A percentile compares a stretch with the other conserved stretches of the same genome.
These are phyloP conservation scores for Megathymus violae DNA, from an alignment of 1,140 invertebrate species.

Conservation along the genomic window DNA sequence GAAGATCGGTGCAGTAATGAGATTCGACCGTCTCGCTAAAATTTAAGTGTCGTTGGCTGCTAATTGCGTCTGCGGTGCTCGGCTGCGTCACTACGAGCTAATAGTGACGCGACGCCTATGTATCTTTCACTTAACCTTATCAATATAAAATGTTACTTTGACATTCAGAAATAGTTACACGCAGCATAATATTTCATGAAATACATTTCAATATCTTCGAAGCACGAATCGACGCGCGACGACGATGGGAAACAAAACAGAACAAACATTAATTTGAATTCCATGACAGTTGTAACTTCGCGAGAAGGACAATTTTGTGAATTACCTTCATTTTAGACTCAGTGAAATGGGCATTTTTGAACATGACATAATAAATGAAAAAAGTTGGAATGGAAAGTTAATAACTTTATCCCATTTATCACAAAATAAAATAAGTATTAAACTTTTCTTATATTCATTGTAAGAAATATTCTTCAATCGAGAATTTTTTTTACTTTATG, in stretches of 20 bases:
- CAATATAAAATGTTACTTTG: not conserved
- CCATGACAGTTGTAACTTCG: conserved; percentile 77
- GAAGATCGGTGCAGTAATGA: conserved; percentile 81
- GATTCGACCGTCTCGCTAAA: conserved; percentile 80
- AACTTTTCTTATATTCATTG: conserved; percentile 58
- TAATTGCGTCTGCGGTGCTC: conserved; percentile 77
- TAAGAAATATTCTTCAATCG: conserved; percentile 25
- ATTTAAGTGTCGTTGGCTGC: conserved; percentile 79
- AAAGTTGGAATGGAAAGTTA: conserved; percentile 82
- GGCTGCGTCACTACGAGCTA: conserved; percentile 37
- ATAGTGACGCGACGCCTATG: not conserved
- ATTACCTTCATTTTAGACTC: conserved; percentile 76
- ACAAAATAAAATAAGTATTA: conserved; percentile 67
- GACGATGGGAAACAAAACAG: conserved; percentile 76
- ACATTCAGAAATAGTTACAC: not conserved
- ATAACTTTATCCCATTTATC: conserved; percentile 80
- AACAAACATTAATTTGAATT: conserved; percentile 82
- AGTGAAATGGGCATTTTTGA: conserved; percentile 77
- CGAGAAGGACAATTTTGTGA: conserved; percentile 78
- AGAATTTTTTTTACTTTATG: conserved; percentile 8
- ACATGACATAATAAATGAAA: conserved; percentile 82
- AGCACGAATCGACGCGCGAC: conserved; percentile 58
- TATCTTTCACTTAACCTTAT: conserved; percentile 19
- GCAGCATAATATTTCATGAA: conserved; percentile 14
- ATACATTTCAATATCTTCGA: conserved; percentile 55